A percentile compares a stretch with the other conserved stretches of the same genome.
Conservation (phyloP, 2,113 vertebrate genomes). For the Eolophus roseicapilla region DNA sequence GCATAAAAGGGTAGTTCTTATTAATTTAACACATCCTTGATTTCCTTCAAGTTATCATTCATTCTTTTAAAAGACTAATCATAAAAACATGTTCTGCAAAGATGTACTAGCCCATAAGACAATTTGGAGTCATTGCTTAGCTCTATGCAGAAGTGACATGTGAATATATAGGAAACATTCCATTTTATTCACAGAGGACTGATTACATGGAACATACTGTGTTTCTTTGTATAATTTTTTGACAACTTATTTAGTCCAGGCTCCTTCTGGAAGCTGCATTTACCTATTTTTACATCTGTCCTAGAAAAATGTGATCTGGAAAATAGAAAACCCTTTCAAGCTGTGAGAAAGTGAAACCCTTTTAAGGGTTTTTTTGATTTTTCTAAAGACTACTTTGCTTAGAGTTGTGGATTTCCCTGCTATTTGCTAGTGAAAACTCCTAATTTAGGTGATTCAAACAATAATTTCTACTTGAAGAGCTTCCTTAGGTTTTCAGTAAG, state of each 20-base stretch:
- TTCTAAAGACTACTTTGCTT: not conserved
- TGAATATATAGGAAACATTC: not conserved
- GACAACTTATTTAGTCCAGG: not conserved
- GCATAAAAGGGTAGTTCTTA: not conserved
- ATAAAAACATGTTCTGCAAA: not conserved
- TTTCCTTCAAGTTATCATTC: slow-evolving; percentile 1
- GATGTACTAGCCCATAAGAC: not conserved
- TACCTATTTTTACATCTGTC: not conserved
- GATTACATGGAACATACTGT: not conserved
- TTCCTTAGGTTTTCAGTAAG: not conserved
- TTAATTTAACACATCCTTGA: not conserved
- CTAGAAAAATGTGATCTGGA: not conserved
- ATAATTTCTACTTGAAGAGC: not conserved
- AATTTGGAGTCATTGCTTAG: not conserved
- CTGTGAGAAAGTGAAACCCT: not conserved
- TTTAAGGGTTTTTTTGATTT: not conserved
- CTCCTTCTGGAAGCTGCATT: not conserved
- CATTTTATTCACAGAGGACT: not conserved
- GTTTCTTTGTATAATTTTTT: not conserved
- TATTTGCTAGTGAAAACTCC: not conserved
- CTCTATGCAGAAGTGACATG: not conserved
- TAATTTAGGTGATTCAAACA: not conserved
- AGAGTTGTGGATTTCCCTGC: not conserved
- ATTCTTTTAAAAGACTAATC: not conserved
- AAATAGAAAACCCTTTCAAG: not conserved